Conservation (phyloP, 1,140 invertebrate species). For the Halesus radiatus region DNA sequence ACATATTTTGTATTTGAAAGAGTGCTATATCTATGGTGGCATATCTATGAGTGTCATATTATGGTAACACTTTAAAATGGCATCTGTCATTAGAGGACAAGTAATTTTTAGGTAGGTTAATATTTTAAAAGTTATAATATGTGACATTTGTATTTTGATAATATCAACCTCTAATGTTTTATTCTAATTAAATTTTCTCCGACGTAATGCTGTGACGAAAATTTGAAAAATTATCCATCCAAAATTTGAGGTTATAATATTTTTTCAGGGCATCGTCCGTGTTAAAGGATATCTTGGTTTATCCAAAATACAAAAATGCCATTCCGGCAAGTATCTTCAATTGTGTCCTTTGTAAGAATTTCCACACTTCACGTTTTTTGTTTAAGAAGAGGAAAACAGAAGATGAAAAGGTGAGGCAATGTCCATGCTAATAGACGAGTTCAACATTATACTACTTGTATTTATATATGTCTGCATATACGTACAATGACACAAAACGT, state of each 20-base stretch:
- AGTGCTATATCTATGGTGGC: no score
- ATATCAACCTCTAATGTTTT: not conserved
- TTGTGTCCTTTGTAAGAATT: conserved; percentile 16
- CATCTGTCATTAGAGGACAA: conserved; percentile 39
- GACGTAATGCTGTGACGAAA: not conserved
- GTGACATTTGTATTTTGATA: not conserved
- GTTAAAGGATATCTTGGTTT: conserved; percentile 8
- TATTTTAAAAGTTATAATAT: not conserved
- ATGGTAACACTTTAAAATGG: conserved; percentile 8
- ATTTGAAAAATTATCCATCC: not conserved
- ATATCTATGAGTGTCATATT: no score
- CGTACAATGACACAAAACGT: not conserved
- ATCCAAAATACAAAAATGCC: conserved; percentile 11
- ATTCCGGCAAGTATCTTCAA: not conserved
- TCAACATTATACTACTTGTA: not conserved
- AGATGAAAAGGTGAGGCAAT: conserved; percentile 47
- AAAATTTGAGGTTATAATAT: conserved; percentile 20
- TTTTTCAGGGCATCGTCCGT: conserved; percentile 11
- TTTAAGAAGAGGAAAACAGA: conserved; percentile 43
- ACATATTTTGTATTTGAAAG: no score
- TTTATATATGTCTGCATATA: not conserved
- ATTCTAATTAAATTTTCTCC: not conserved
- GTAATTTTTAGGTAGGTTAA: conserved; percentile 30
- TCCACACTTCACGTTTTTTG: conserved; percentile 40
- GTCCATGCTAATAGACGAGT: not conserved